Evolutionary conservation across 2,113 vertebrate genomes (phyloP).

Genomic region (Mustela nigripes): DNA sequence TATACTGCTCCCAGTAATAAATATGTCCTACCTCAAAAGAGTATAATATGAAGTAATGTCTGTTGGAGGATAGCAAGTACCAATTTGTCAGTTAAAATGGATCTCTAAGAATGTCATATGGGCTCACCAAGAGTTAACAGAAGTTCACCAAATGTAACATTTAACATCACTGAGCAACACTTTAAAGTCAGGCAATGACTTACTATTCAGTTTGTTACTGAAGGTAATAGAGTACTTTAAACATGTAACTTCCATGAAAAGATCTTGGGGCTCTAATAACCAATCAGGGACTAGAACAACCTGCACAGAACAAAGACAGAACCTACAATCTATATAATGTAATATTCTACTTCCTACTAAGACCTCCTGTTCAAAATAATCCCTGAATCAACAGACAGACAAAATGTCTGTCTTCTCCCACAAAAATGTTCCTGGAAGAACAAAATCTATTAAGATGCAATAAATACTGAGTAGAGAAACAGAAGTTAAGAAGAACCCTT

Average conservation of each 20-base stretch:
- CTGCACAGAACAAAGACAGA: not conserved
- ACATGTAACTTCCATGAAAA: constrained; percentile 33
- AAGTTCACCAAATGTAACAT: not conserved
- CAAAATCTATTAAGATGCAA: constrained; percentile 20
- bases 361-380: constrained; percentile 6
- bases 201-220: not conserved
- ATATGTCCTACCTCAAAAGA: not conserved
- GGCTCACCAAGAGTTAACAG: not conserved
- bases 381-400: not conserved
- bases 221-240: not conserved
- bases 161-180: not conserved
- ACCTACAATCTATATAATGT: not conserved
- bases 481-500: not conserved
- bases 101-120: not conserved
- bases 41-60: not conserved
- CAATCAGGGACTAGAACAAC: not conserved
- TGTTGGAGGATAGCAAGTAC: not conserved
- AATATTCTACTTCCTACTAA: constrained; percentile 20
- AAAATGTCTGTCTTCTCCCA: not conserved
- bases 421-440: constrained; percentile 45
- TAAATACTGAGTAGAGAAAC: not conserved
- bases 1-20: not conserved
- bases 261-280: not conserved
- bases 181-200: not conserved
- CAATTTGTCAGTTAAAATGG: not conserved